A percentile compares a stretch with the other conserved stretches of the same genome.
phyloP scores from a whole-genome alignment of 2,113 vertebrate genomes.

The Oostethus manadensis region DNA sequence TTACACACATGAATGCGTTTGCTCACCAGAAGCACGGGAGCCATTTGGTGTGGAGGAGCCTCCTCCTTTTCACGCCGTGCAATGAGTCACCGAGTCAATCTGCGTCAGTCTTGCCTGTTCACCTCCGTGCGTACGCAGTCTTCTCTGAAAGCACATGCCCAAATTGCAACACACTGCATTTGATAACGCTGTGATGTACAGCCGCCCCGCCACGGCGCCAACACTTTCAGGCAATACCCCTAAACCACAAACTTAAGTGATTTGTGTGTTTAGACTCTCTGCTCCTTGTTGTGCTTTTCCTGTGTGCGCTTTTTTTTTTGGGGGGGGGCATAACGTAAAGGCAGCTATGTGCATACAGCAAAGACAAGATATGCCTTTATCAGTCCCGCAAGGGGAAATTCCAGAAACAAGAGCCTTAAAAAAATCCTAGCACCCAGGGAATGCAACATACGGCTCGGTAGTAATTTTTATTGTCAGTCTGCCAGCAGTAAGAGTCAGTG shows the following conservation, averaged over 20 bases:
- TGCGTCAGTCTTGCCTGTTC: constrained; percentile 36
- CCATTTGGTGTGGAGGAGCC: constrained; percentile 54
- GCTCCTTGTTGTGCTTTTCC: background rate
- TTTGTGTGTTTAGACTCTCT: background rate
- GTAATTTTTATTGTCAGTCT: background rate
- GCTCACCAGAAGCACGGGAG: constrained; percentile 10
- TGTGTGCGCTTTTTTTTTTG: background rate
- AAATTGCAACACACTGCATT: constrained; percentile 3
- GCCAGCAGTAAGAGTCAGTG: background rate
- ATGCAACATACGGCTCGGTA: background rate
- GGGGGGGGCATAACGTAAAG: background rate
- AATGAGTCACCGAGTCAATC: constrained; percentile 38
- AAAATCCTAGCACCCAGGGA: background rate
- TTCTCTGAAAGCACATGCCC: constrained; percentile 23
- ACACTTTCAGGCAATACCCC: background rate
- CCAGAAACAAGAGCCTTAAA: background rate
- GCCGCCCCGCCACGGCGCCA: background rate
- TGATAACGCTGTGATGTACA: constrained; percentile 1
- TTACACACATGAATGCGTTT: constrained; percentile 4
- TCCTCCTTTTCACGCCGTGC: constrained; percentile 21
- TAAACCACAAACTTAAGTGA: background rate
- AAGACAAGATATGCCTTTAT: too few species aligned
- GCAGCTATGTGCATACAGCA: background rate
- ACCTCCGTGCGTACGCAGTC: constrained; percentile 39
- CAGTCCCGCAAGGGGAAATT: too few species aligned